Evolutionary conservation across 1,140 invertebrate species (phyloP), one percentile per base, ranked within the genome.

Genomic region (Lanistes nyassanus): DNA sequence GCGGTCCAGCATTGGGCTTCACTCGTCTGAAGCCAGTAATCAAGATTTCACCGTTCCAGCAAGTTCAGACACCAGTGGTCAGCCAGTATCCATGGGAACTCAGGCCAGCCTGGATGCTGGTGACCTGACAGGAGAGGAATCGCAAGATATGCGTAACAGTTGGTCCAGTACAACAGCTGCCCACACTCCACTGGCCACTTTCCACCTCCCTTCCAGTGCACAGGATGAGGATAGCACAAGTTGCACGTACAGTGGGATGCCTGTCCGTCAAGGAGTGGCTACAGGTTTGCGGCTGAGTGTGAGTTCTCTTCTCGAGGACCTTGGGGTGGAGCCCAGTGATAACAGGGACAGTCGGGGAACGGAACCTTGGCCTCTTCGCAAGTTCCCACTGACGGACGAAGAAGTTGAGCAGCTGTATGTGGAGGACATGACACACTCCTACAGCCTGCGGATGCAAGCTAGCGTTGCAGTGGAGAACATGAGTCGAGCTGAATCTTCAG

Each of bases 331-430:
- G n/a, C 39, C 37, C 26, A 36, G 19, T 62, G 64, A 53, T n/a
- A 66, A 39, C 29, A 47, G 42, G 19, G 87, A 91, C 88, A 90
- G 91, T 77, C 56, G 64, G 34, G 77, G 55, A 58, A 72, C 87
- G 0, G 83, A 90, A 77, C 95, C 95, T 26, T 96, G 94, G 88
- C 93, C 94, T 26, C 91, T 92, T 11, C 91, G 94, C 80, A 87
- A 87, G 66, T 97, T 96, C 89, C 95, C 95, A 9, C 87, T 96
- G 34, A 82, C 89, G 1, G 94, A 95, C 53, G 92, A 92, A 39
- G 90, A 91, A 76, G 60, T 67, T 66, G 58, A 56, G 76, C 74
- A 65, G 39, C 68, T 42, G 68, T 73, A 47, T 26, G 62, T 75
- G 65, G 94, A 36, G 47, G 79, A 56, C 56, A 58, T 21, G 56